Evolutionary conservation across 2,888 invertebrate species (phyloP).

Genomic region (Magallana nippona): DNA sequence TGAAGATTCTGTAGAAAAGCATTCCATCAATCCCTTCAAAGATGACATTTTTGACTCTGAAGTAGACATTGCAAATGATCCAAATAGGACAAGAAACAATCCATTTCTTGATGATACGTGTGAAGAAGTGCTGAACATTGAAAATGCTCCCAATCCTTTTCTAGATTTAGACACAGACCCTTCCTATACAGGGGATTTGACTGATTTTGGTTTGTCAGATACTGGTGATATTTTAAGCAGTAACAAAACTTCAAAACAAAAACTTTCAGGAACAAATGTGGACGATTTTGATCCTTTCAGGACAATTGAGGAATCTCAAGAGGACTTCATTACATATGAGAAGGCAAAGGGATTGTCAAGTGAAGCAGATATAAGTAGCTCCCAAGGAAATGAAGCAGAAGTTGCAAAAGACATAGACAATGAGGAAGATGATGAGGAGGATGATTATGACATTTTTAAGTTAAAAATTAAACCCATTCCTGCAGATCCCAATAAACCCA

Average conservation of each 20-base stretch:
- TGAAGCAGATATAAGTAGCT: conserved; percentile 46
- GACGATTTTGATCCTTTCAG: conserved; percentile 68
- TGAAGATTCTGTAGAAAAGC: conserved; percentile 43
- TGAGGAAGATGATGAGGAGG: conserved; percentile 56
- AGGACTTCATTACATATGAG: conserved; percentile 52
- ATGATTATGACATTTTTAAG: conserved; percentile 60
- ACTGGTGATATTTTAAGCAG: conserved; percentile 11
- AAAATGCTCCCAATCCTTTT: conserved; percentile 58
- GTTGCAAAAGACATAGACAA: conserved; percentile 38
- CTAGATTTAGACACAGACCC: conserved; percentile 46
- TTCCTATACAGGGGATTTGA: not conserved
- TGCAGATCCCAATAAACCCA: conserved; percentile 40
- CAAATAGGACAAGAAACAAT: conserved; percentile 43
- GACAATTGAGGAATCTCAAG: conserved; percentile 47
- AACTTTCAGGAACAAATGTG: conserved; percentile 32
- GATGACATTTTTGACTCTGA: conserved; percentile 70
- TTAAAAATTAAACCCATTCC: conserved; percentile 67
- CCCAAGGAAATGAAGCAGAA: not conserved
- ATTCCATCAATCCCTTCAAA: conserved; percentile 69
- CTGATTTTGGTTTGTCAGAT: conserved; percentile 15
- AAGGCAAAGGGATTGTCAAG: conserved; percentile 56
- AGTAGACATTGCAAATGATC: conserved; percentile 10
- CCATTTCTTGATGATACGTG: conserved; percentile 44
- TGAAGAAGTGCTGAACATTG: conserved; percentile 6
- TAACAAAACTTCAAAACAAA: not conserved